Evolutionary conservation across 2,797 vertebrate species (phyloP), one percentile per base, ranked within the genome.

Genomic region (Muscicapa striata): DNA sequence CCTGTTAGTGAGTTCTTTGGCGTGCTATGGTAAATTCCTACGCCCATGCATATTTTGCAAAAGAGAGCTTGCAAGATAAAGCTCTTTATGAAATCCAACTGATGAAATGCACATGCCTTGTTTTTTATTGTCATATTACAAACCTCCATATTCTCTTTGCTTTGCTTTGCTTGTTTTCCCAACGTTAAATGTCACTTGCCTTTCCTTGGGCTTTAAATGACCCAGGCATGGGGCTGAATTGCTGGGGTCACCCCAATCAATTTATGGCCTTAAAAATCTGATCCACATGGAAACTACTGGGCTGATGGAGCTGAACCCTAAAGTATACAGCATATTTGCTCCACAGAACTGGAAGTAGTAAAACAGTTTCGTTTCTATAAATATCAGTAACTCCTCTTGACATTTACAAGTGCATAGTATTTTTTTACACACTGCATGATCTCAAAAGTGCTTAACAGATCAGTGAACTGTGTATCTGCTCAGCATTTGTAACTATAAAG

Each of bases 351-450:
- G 96, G 97, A 97, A 97, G 97, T 82, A 94, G 97, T 95, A 96
- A 96, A 97, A 74, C 85, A 75, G 96, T 97, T 97, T 80, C 85
- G 97, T 97, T 97, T 97, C 95, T 94, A 95, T 96, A 97, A 97
- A 98, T 97, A 96, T 94, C 93, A 97, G 84, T 97, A 97, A 98
- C 95, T 98, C 95, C 97, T 96, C 95, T 84, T 97, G 97, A 98
- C 97, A 95, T 98, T 98, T 98, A 97, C 97, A 97, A 96, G 97
- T 87, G 64, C 57, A 52, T 66, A 95, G 95, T 94, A 95, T 96
- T 94, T 95, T 94, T 96, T 94, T 93, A 93, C 69, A 90, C 66
- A 54, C 57, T 85, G 70, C 87, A 89, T 69, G 93, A 93, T 96
- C 90, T 94, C 90, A 72, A n/a, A 94, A 96, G 79, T 68, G 87